Conservation (phyloP, 2,113 vertebrate species). For the Choloepus hoffmanni region DNA sequence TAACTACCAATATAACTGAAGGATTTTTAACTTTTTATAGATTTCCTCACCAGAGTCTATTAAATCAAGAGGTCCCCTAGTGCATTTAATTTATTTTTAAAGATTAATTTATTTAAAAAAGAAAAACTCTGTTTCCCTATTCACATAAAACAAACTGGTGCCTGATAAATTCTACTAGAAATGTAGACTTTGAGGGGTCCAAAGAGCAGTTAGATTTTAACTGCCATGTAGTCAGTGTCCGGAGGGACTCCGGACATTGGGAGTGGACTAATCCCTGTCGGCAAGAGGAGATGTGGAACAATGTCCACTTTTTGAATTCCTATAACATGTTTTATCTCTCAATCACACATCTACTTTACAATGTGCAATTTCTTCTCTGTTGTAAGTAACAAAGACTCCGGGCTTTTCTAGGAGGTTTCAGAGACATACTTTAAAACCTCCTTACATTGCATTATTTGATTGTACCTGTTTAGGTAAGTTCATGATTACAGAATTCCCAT, state of each 20-base stretch:
- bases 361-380: slow-evolving; percentile 39
- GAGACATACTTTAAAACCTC: background rate
- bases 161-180: background rate
- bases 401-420: background rate
- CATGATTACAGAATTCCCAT: background rate
- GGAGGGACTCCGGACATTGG: slow-evolving; percentile 56
- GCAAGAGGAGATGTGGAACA: slow-evolving; percentile 34
- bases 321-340: slow-evolving; percentile 59
- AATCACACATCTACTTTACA: slow-evolving; percentile 35
- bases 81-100: slow-evolving; percentile 3
- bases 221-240: background rate
- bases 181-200: background rate
- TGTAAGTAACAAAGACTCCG: slow-evolving; percentile 67
- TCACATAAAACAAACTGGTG: background rate
- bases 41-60: background rate
- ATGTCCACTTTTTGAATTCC: slow-evolving; percentile 65
- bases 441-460: background rate
- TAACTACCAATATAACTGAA: background rate
- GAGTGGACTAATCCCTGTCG: slow-evolving; percentile 3
- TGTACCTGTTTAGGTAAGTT: background rate
- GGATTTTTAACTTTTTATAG: background rate
- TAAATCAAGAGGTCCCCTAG: background rate
- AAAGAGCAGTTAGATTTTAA: background rate
- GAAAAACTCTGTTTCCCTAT: background rate
- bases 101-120: slow-evolving; percentile 6